Percentiles rank a stretch among this genome's conserved stretches.
Conservation (phyloP, 1,140 invertebrate genomes). For the Archivesica marissinica region DNA sequence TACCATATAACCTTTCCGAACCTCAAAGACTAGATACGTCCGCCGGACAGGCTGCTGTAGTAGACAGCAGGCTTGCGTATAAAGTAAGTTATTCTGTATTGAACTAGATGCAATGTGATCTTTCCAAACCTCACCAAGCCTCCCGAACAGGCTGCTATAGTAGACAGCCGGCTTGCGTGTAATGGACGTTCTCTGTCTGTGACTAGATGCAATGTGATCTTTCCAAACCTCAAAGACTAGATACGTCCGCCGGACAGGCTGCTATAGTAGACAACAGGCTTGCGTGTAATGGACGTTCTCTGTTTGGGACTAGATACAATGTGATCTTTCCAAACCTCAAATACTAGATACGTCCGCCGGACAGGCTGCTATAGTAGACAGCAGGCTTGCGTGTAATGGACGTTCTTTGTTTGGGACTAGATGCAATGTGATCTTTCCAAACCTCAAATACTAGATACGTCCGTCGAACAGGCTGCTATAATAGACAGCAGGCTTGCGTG, state of each 20-base stretch:
- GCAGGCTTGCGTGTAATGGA: not conserved
- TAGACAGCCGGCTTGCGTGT: not conserved
- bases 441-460: not conserved
- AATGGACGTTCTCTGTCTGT: too few species aligned
- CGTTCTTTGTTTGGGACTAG: too few species aligned
- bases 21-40: not conserved
- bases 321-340: not conserved
- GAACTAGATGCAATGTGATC: not conserved
- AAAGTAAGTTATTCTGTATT: too few species aligned
- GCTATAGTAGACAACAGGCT: not conserved
- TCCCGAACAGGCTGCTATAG: not conserved
- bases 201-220: not conserved
- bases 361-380: not conserved
- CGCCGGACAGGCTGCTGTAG: not conserved
- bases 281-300: not conserved
- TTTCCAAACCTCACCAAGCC: not conserved
- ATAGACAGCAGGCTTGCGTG: not conserved
- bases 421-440: not conserved
- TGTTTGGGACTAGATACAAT: too few species aligned
- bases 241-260: not conserved
- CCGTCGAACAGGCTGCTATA: not conserved
- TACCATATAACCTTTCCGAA: not conserved
- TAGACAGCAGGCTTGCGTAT: not conserved
- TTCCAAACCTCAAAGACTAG: not conserved
- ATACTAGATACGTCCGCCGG: not conserved